These are phyloP conservation scores for Hippocampus guttulatus DNA, from an alignment of 2,113 vertebrate species.

Conservation along the genomic window DNA sequence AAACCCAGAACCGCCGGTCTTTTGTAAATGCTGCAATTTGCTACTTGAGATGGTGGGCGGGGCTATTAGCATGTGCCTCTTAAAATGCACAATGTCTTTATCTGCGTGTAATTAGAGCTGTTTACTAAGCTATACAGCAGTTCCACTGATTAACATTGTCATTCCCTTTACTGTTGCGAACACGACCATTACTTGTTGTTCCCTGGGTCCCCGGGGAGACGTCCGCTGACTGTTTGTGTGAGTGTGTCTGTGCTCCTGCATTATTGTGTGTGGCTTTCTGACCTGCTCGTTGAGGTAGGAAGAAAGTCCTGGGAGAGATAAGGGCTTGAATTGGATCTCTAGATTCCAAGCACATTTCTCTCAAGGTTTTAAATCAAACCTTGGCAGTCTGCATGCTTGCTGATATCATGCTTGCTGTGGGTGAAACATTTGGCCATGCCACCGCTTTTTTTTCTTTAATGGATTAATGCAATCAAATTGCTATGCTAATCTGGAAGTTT, in stretches of 20 bases:
- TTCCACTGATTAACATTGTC: constrained; percentile 58
- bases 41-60: constrained; percentile 45
- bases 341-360: constrained; percentile 5
- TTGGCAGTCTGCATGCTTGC: constrained; percentile 6
- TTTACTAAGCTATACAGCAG: constrained; percentile 69
- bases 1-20: constrained; percentile 5
- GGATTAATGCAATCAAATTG: background rate
- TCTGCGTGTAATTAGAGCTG: constrained; percentile 73
- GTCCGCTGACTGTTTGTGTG: background rate
- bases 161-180: constrained; percentile 30
- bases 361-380: constrained; percentile 25
- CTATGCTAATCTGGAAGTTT: background rate
- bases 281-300: constrained; percentile 9
- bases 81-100: constrained; percentile 72
- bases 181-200: constrained; percentile 18
- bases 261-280: background rate
- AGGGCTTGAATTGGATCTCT: constrained; percentile 6
- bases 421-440: background rate
- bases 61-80: constrained; percentile 71
- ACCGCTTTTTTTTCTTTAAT: background rate
- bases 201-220: constrained; percentile 1
- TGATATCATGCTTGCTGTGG: background rate
- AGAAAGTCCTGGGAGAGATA: background rate
- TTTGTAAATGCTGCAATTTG: constrained; percentile 38
- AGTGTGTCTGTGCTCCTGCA: background rate